Evolutionary conservation across 1,140 invertebrate genomes (phyloP).

Genomic region (Drosophila biarmipes): DNA sequence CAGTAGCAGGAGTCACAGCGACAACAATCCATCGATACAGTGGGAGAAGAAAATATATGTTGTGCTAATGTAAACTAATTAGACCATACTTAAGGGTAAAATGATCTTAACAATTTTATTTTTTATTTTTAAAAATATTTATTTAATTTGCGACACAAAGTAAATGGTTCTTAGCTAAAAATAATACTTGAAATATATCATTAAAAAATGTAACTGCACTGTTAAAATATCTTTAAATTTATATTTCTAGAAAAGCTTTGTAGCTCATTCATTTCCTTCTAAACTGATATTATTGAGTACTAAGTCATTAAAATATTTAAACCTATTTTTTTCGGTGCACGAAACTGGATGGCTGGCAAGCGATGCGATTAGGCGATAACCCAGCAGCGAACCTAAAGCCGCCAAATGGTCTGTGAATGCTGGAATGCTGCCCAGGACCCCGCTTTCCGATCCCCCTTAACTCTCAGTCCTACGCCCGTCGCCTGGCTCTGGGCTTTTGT

Average conservation of each 20-base stretch:
- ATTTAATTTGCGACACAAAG: no score
- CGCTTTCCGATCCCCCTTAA: not conserved
- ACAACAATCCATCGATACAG: conserved; percentile 33
- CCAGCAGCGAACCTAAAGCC: conserved; percentile 78
- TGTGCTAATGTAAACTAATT: no score
- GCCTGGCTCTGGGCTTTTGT: conserved; percentile 60
- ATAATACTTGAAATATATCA: no score
- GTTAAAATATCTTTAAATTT: no score
- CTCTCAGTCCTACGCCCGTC: conserved; percentile 3
- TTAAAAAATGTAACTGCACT: no score
- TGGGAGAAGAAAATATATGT: not conserved
- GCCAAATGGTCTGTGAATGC: conserved; percentile 81
- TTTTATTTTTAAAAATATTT: no score
- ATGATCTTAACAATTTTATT: no score
- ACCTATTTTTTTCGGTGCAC: conserved; percentile 7
- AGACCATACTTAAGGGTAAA: no score
- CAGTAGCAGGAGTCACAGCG: conserved; percentile 39
- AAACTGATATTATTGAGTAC: no score
- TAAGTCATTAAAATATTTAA: not conserved
- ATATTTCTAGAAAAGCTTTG: no score
- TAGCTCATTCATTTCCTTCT: not conserved
- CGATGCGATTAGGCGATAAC: conserved; percentile 82
- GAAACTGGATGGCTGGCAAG: conserved; percentile 47
- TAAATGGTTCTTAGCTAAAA: no score
- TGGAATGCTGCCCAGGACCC: conserved; percentile 52